Percentiles rank a stretch among this genome's conserved stretches.
Evolutionary conservation across 1,140 invertebrate genomes (phyloP).

Genomic region (Oreohelix idahoensis): DNA sequence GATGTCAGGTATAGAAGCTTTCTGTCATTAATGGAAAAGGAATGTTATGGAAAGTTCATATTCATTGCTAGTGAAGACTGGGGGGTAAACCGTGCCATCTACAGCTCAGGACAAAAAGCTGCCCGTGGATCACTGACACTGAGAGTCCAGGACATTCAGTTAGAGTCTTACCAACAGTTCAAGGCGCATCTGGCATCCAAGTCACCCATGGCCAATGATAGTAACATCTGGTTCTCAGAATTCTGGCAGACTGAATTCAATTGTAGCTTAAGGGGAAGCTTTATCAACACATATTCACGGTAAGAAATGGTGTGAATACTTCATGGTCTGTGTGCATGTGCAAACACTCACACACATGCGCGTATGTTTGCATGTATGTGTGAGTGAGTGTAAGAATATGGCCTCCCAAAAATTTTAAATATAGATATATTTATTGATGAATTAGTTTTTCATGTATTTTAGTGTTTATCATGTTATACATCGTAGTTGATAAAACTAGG

Average conservation of each 20-base stretch:
- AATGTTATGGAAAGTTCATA: constrained; percentile 74
- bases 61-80: constrained; percentile 86
- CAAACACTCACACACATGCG: not conserved
- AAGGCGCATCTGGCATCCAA: constrained; percentile 42
- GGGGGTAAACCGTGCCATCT: constrained; percentile 78
- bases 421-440: too few relatives aligned
- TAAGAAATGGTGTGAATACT: constrained; percentile 1
- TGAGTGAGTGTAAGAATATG: too few relatives aligned
- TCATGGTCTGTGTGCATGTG: not conserved
- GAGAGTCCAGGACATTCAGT: constrained; percentile 41
- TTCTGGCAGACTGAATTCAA: constrained; percentile 60
- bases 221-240: constrained; percentile 61
- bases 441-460: too few relatives aligned
- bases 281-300: constrained; percentile 51
- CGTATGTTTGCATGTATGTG: too few relatives aligned
- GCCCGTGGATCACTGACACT: constrained; percentile 58
- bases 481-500: too few relatives aligned
- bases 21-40: constrained; percentile 72
- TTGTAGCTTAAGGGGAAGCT: constrained; percentile 58
- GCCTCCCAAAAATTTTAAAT: too few relatives aligned
- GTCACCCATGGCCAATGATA: constrained; percentile 23
- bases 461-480: too few relatives aligned
- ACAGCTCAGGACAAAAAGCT: constrained; percentile 43
- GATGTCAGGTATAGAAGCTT: constrained; percentile 79
- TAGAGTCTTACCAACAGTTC: constrained; percentile 28